These are phyloP conservation scores for Heliornis fulica DNA, from an alignment of 2,113 vertebrate genomes.

Conservation along the genomic window DNA sequence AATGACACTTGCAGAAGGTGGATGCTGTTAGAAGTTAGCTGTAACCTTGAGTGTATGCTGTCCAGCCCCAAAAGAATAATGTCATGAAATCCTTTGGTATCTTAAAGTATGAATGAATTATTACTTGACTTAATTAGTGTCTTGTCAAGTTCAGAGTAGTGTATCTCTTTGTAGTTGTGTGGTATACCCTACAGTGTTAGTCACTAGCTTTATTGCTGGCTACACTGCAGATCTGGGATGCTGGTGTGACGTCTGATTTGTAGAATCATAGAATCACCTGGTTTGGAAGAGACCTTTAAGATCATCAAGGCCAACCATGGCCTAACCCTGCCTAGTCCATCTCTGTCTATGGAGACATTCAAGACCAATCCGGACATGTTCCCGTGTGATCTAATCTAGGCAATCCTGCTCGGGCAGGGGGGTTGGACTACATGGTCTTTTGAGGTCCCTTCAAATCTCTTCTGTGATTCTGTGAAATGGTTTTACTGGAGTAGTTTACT, in stretches of 20 bases:
- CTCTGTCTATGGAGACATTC: too few relatives aligned
- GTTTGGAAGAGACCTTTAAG: too few relatives aligned
- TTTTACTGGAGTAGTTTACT: background rate
- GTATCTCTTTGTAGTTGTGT: background rate
- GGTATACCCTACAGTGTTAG: background rate
- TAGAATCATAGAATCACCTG: too few relatives aligned
- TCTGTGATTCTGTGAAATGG: too few relatives aligned
- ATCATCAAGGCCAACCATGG: too few relatives aligned
- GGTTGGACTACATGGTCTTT: too few relatives aligned
- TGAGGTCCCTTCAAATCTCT: too few relatives aligned
- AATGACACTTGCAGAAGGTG: background rate
- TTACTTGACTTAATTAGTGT: background rate
- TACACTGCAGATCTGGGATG: background rate
- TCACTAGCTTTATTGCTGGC: background rate
- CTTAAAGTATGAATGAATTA: background rate
- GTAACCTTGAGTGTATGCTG: background rate
- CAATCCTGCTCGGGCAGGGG: too few relatives aligned
- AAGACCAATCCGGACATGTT: too few relatives aligned
- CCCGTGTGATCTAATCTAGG: too few relatives aligned
- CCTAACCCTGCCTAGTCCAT: too few relatives aligned
- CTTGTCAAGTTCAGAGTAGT: background rate
- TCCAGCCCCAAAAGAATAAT: background rate
- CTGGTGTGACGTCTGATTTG: background rate
- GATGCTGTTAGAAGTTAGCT: background rate
- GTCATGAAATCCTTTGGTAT: background rate